Base-by-base conservation (phyloP, 1,140 invertebrate genomes). In the Drosophila nasuta region DNA sequence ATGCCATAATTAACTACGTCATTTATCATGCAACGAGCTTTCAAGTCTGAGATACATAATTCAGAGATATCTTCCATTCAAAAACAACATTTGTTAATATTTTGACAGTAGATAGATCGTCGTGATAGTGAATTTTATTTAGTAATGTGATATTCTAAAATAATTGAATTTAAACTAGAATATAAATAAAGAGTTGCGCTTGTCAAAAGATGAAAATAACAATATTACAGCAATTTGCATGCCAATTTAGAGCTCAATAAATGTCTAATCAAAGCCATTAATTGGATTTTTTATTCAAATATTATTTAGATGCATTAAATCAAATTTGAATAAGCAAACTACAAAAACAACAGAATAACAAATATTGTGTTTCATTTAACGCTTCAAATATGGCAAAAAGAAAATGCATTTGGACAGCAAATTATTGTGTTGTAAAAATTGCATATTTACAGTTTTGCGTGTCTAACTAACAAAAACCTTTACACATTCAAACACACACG, bases 351-450 rank as follows among this genome's bases (percentile, higher is more conserved):
- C 65, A 81, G 49, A 1, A 33, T 54, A 3, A 17, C 41, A 54
- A 8, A 77, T 80, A 64, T 77, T 11, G 58, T 48, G 49, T 81
- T 85, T 85, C 75, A 69, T 78, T 85, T 81, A 85, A 85, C 82
- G 75, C 77, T 85, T 81, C 68, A 74, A 80, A 76, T 76, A 65
- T 41, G 35, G 28, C 33, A 59, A 67, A 25, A 66, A 30, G 33
- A 8, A 54, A 59, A 52, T 69, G 43, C 59, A 77, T 81, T 76
- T 65, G 11, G 3, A 38, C 35, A 38, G 28, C 43, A 45, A 71
- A 71, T 51, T 33, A 63, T 43, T 5, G 28, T 33, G 54, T 56
- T 62, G 69, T 54, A 81, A 75, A 81, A 83, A 83, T 67, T 64
- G 41, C 20, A 7, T 68, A 67, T 86, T 81, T 86, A 77, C 73